Conservation (phyloP, 2,113 vertebrate genomes). For the Arvicanthis niloticus region DNA sequence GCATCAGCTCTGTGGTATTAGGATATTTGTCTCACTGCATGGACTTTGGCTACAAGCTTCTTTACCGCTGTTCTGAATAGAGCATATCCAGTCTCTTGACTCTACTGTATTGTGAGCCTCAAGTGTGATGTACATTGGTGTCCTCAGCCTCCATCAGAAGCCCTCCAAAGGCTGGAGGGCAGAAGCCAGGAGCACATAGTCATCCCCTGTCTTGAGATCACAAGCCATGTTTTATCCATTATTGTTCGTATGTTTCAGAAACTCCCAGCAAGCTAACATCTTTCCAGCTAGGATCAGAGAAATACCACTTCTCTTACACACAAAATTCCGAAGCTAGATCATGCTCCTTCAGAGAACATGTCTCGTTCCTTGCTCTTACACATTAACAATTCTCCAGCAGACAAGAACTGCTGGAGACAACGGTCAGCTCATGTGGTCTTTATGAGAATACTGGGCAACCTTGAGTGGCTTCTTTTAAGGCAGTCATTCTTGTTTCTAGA, state of each 20-base stretch:
- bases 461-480: not conserved
- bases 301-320: constrained; percentile 29
- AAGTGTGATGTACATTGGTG: no score
- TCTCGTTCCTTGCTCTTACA: not conserved
- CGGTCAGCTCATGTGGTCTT: not conserved
- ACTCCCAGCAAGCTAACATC: constrained; percentile 16
- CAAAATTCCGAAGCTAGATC: not conserved
- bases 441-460: constrained; percentile 6
- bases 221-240: not conserved
- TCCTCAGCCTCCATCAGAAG: not conserved
- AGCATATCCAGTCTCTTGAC: not conserved
- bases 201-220: not conserved
- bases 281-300: not conserved
- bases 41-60: not conserved
- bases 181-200: not conserved
- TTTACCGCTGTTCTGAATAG: not conserved
- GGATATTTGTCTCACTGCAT: not conserved
- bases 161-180: not conserved
- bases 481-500: not conserved
- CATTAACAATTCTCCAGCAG: constrained; percentile 2
- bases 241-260: constrained; percentile 6
- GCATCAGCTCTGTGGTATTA: not conserved
- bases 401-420: constrained; percentile 2
- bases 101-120: not conserved
- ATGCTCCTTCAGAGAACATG: not conserved